Conservation (phyloP, 2,888 invertebrate genomes). For the Hylaea fasciaria region DNA sequence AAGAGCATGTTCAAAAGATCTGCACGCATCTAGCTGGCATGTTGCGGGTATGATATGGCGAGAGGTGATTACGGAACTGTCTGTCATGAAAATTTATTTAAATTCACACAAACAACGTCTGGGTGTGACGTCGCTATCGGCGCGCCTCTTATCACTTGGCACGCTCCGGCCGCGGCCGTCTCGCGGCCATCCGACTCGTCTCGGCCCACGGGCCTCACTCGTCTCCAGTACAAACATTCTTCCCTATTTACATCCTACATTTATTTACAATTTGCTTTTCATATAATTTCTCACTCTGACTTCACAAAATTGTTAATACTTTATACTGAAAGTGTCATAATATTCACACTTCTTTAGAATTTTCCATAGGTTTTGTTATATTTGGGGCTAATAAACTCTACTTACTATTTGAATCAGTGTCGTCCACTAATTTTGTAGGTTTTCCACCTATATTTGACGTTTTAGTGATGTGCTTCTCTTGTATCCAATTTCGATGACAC, state of each 20-base stretch:
- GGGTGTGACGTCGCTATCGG: conserved; percentile 85
- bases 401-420: conserved; percentile 83
- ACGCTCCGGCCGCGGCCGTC: conserved; percentile 82
- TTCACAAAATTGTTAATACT: conserved; percentile 15
- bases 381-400: conserved; percentile 46
- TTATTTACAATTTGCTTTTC: conserved; percentile 48
- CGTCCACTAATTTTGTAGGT: conserved; percentile 78
- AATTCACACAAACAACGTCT: conserved; percentile 85
- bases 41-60: conserved; percentile 74
- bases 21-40: conserved; percentile 70
- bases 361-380: conserved; percentile 6
- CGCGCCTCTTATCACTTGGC: conserved; percentile 85
- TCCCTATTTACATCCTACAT: conserved; percentile 55
- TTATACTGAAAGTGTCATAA: conserved; percentile 1
- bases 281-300: conserved; percentile 24
- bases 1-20: conserved; percentile 50
- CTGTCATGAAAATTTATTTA: conserved; percentile 85
- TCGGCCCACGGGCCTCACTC: conserved; percentile 71
- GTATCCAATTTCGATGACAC: conserved; percentile 71
- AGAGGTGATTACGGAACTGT: conserved; percentile 84
- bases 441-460: conserved; percentile 78
- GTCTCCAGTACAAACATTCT: conserved; percentile 69
- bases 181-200: conserved; percentile 73
- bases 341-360: conserved; percentile 18
- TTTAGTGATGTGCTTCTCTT: conserved; percentile 63